Evolutionary conservation across 2,888 invertebrate species (phyloP), one percentile per base, ranked within the genome.

Genomic region (Cosmia pyralina): DNA sequence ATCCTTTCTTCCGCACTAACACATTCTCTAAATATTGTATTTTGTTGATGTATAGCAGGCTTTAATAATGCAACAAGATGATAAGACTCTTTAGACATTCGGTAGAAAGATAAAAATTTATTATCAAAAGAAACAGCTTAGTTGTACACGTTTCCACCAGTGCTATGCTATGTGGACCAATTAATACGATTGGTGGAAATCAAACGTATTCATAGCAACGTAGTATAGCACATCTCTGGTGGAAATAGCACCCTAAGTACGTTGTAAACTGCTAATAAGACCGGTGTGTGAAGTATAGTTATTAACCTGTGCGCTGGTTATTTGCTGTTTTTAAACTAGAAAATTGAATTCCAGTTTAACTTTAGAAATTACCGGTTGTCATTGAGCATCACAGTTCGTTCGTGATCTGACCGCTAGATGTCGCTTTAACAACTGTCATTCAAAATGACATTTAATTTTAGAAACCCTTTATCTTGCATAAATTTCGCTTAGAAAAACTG

Each of bases 391-490:
- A 74, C 72, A 63, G 82, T 81, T 86, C 77, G 69, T 85, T 89
- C 83, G 81, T 87, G 87, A 87, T 80, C 82, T 77, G 81, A 86
- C 88, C 89, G 88, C 87, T 92, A 92, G 94, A 92, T 94, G 93
- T 92, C 93, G 87, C 89, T 87, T 85, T 90, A 91, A 89, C 87
- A 87, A 90, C 92, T 92, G 91, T 91, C 92, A 93, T 92, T 90
- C 88, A 88, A 87, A 89, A 88, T 93, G 93, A 94, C 94, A 94
- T 94, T 95, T 94, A 90, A 91, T 88, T 91, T 89, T 83, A 85
- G 80, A 85, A 80, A 64, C 62, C 59, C 41, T 69, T 44, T 72
- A 70, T 4, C 53, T 65, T 58, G 38, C 57, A n/a, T 19, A 48
- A n/a, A 71, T 46, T 52, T 28, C 4, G 0, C 28, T 13, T 17